Percentiles rank a stretch among this genome's conserved stretches.
Conservation (phyloP, 2,888 invertebrate species). For the Pocota personata region DNA sequence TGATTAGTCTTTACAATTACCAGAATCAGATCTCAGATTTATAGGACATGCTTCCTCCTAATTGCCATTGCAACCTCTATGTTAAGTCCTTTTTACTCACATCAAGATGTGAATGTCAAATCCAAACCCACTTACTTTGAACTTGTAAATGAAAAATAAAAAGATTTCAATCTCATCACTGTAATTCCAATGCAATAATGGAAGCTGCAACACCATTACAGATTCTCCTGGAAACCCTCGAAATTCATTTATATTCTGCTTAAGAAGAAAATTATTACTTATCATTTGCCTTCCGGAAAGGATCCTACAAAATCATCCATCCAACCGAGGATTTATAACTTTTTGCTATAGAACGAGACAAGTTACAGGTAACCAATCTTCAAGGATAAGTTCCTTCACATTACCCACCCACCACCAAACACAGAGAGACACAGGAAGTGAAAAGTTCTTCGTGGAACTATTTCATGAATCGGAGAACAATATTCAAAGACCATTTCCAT, state of each 20-base stretch:
- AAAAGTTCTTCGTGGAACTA: conserved; percentile 56
- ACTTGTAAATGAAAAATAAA: background rate
- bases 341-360: conserved; percentile 10
- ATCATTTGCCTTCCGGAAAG: conserved; percentile 64
- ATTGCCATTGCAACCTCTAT: too few species aligned
- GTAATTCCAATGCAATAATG: background rate
- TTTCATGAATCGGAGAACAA: conserved; percentile 64
- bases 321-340: conserved; percentile 42
- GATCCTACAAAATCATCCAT: conserved; percentile 48
- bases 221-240: background rate
- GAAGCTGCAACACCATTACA: conserved; percentile 10
- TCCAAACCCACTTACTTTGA: background rate
- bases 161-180: background rate
- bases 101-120: too few species aligned
- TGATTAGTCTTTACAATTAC: too few species aligned
- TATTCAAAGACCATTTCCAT: conserved; percentile 56
- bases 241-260: conserved; percentile 47
- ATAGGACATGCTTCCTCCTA: too few species aligned
- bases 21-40: too few species aligned
- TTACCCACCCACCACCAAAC: background rate
- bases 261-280: conserved; percentile 57
- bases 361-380: conserved; percentile 11
- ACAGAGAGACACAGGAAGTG: background rate
- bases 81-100: too few species aligned
- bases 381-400: conserved; percentile 55